Evolutionary conservation across 2,113 vertebrate genomes (phyloP).

Genomic region (Takifugu flavidus): DNA sequence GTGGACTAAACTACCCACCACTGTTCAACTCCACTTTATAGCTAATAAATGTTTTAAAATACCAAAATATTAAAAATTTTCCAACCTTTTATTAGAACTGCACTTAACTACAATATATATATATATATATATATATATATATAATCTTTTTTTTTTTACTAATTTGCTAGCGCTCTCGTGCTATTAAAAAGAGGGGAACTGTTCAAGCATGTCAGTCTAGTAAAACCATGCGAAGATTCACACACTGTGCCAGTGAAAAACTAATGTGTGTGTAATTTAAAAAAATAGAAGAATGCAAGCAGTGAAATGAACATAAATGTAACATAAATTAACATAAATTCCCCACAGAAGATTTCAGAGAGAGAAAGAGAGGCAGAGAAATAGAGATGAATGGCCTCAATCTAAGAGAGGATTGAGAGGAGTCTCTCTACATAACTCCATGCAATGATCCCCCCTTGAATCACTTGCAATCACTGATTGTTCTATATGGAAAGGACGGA

Average conservation of each 20-base stretch:
- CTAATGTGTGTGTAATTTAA: constrained; percentile 59
- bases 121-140: neutral
- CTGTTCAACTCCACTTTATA: too few species aligned
- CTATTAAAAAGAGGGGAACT: constrained; percentile 1
- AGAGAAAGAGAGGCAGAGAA: constrained; percentile 21
- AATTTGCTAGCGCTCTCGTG: neutral
- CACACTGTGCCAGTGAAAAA: constrained; percentile 19
- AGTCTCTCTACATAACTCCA: constrained; percentile 33
- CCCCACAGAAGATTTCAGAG: constrained; percentile 34
- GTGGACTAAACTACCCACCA: neutral
- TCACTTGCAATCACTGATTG: constrained; percentile 62
- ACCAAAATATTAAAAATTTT: neutral
- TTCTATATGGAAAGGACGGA: constrained; percentile 60
- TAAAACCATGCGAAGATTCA: constrained; percentile 38
- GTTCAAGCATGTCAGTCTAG: constrained; percentile 50
- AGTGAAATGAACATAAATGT: constrained; percentile 57
- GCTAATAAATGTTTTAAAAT: constrained; percentile 8
- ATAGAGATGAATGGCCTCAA: constrained; percentile 36
- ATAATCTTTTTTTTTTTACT: neutral
- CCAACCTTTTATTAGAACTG: neutral
- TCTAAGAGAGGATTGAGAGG: constrained; percentile 39
- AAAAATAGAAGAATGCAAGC: constrained; percentile 51
- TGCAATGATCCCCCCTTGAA: constrained; percentile 47
- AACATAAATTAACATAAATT: constrained; percentile 30
- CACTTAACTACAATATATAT: neutral